phyloP scores from a whole-genome alignment of 2,888 invertebrate species.

The Thecophora atra region DNA sequence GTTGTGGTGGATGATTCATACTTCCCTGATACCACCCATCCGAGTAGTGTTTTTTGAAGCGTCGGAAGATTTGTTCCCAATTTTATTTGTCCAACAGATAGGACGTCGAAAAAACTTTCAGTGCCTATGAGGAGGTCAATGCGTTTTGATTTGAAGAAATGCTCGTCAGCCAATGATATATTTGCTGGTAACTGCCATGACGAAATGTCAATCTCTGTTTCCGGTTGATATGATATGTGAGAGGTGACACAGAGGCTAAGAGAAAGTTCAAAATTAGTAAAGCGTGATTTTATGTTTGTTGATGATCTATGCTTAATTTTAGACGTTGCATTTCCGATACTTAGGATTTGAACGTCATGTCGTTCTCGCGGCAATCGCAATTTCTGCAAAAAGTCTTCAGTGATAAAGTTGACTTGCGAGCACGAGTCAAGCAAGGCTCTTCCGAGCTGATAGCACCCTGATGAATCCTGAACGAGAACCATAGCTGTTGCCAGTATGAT shows the following conservation, averaged over 20 bases:
- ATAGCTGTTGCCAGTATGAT: slow-evolving; percentile 39
- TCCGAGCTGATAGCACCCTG: slow-evolving; percentile 35
- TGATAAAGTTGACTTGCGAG: slow-evolving; percentile 40
- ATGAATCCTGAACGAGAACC: slow-evolving; percentile 30
- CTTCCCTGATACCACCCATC: background rate
- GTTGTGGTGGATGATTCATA: background rate
- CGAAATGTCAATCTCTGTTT: too few species aligned
- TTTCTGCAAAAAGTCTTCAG: slow-evolving; percentile 38
- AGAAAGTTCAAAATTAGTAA: too few species aligned
- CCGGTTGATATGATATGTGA: too few species aligned
- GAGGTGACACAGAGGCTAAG: slow-evolving; percentile 35
- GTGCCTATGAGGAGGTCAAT: slow-evolving; percentile 44
- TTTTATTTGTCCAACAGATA: slow-evolving; percentile 44
- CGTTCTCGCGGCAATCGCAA: slow-evolving; percentile 33
- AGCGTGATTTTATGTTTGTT: too few species aligned
- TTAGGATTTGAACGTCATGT: too few species aligned
- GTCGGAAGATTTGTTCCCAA: too few species aligned
- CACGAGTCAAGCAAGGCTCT: slow-evolving; percentile 40
- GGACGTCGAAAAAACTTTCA: slow-evolving; percentile 38
- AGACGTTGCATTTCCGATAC: too few species aligned
- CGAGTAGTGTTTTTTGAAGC: too few species aligned
- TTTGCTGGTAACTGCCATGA: too few species aligned
- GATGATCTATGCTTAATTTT: too few species aligned
- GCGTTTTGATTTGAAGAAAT: slow-evolving; percentile 31
- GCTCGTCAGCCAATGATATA: too few species aligned